These are phyloP conservation scores for Halcyon leucocephala DNA, from an alignment of 2,797 vertebrate genomes.

Conservation along the genomic window DNA sequence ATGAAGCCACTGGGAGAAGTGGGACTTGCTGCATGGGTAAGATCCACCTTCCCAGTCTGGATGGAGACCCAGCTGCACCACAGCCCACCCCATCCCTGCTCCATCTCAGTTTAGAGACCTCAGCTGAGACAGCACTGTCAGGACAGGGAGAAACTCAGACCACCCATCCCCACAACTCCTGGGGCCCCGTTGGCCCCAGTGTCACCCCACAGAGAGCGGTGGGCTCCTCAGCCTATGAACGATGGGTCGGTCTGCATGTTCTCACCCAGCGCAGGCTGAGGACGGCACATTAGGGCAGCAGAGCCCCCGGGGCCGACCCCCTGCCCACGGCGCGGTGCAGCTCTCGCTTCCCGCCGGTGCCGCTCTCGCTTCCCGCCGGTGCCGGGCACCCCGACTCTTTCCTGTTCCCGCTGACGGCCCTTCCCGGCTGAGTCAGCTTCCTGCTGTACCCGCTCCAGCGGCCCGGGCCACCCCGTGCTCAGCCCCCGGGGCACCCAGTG, in stretches of 20 bases:
- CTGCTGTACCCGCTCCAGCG: background rate
- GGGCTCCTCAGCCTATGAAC: background rate
- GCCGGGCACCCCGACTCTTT: background rate
- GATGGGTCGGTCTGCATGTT: fast-evolving
- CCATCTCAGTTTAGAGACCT: background rate
- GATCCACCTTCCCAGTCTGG: background rate
- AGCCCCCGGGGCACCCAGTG: background rate
- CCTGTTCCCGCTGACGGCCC: background rate
- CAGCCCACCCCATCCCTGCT: background rate
- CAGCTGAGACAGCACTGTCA: background rate
- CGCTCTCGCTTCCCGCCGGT: background rate
- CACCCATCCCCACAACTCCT: background rate
- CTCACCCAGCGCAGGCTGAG: background rate
- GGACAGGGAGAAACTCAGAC: background rate
- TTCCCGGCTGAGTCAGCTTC: slow-evolving; percentile 45
- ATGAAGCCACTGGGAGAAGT: background rate
- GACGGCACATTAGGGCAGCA: background rate
- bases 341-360: background rate
- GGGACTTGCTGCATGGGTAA: fast-evolving
- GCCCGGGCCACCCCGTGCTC: background rate
- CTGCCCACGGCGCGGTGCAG: background rate
- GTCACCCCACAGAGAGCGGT: background rate
- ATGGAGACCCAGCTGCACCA: background rate
- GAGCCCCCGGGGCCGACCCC: fast-evolving
- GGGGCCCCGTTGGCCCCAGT: fast-evolving